Conservation (phyloP, 2,113 vertebrate genomes). For the Typhlomys cinereus region DNA sequence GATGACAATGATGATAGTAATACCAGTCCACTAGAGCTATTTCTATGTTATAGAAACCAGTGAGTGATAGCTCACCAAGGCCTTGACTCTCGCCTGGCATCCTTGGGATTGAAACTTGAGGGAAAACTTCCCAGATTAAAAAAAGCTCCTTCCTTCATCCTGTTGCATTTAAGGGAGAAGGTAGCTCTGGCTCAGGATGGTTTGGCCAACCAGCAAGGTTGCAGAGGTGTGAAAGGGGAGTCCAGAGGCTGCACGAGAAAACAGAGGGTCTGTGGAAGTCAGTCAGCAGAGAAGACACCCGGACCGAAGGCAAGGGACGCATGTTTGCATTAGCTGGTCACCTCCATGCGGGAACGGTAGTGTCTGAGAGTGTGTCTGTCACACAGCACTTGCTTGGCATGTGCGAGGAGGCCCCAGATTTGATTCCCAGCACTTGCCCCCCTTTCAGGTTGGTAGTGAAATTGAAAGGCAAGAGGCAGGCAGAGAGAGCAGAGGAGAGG, state of each 20-base stretch:
- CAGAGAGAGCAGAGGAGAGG: too few relatives aligned
- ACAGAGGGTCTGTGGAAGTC: background rate
- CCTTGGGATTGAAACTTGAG: background rate
- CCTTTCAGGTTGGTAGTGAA: too few relatives aligned
- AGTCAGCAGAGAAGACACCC: background rate
- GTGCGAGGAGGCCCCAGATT: background rate
- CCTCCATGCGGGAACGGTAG: background rate
- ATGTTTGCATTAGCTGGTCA: background rate
- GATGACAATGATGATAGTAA: background rate
- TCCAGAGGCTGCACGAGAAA: background rate
- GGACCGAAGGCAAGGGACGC: background rate
- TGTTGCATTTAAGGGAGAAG: background rate
- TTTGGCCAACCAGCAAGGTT: background rate
- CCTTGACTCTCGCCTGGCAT: background rate
- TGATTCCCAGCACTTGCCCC: background rate
- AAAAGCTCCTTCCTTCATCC: background rate
- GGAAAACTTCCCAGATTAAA: background rate
- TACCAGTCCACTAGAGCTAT: background rate
- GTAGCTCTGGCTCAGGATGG: background rate
- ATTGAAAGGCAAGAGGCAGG: too few relatives aligned
- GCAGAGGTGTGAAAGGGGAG: background rate
- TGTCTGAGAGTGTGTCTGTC: background rate
- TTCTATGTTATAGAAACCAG: background rate
- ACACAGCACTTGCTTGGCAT: background rate
- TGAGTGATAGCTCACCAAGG: too few relatives aligned